Evolutionary conservation across 2,888 invertebrate genomes (phyloP).

Genomic region (Harpalus rubripes): DNA sequence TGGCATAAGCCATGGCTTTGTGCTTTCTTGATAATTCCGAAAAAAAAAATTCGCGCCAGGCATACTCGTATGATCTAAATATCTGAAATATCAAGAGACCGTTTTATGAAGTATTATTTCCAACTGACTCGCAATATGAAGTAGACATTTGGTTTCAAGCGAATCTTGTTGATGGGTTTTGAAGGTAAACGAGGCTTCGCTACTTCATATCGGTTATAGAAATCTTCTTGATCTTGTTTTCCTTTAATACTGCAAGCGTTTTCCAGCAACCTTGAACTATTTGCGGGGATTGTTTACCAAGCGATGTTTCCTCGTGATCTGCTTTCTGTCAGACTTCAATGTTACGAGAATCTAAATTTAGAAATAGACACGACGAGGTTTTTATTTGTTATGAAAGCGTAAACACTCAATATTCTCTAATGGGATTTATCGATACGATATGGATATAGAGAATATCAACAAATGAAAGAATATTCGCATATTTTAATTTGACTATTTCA

Average conservation of each 20-base stretch:
- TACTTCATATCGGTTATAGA: conserved; percentile 38
- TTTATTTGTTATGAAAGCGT: conserved; percentile 3
- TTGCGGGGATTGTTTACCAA: conserved; percentile 10
- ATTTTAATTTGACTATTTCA: no score
- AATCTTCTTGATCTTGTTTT: conserved; percentile 20
- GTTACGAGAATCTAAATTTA: neutral
- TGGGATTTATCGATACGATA: neutral
- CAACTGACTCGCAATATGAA: no score
- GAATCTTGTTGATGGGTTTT: conserved; percentile 51
- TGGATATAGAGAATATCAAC: neutral
- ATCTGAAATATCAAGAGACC: no score
- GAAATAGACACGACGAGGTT: neutral
- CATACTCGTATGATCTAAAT: no score
- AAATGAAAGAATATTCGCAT: neutral
- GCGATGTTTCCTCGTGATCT: conserved; percentile 1
- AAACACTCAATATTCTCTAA: neutral
- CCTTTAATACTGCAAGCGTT: conserved; percentile 25
- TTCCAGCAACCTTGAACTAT: conserved; percentile 22
- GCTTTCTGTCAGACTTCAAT: neutral
- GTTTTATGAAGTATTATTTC: no score
- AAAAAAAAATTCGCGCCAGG: no score
- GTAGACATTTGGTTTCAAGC: conserved; percentile 19
- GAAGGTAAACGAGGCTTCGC: conserved; percentile 31
- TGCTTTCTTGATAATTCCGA: no score
- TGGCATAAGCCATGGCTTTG: no score